Evolutionary conservation across 1,140 invertebrate genomes (phyloP).

Genomic region (Tetraneura akinire): DNA sequence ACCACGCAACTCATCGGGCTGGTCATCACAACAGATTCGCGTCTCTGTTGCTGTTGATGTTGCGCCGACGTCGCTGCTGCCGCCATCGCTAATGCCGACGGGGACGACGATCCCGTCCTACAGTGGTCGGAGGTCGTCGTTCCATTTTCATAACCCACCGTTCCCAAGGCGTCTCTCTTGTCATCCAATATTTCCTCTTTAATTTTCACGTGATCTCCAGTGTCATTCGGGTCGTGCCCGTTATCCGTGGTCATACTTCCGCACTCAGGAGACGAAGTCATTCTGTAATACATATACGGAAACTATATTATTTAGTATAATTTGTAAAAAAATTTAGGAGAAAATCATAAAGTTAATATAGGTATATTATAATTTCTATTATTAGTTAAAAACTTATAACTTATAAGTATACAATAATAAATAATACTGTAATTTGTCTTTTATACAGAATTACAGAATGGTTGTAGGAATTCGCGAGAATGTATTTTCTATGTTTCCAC

Average conservation of each 20-base stretch:
- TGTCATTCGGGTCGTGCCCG: conserved; percentile 38
- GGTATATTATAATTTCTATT: too few species aligned
- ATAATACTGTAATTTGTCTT: too few species aligned
- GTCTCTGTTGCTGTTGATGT: conserved; percentile 40
- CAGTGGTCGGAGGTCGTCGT: background rate
- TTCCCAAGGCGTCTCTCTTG: background rate
- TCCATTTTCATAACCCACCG: conserved; percentile 14
- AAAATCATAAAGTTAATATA: too few species aligned
- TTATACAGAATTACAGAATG: too few species aligned
- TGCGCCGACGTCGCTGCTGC: background rate
- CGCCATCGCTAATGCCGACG: background rate
- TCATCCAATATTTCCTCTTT: conserved; percentile 37
- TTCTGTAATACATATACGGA: conserved; percentile 11
- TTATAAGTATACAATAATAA: too few species aligned
- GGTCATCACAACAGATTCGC: conserved; percentile 53
- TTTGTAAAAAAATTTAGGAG: too few species aligned
- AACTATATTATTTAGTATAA: too few species aligned
- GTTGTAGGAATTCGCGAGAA: too few species aligned
- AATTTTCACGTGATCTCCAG: conserved; percentile 21
- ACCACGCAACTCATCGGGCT: conserved; percentile 49
- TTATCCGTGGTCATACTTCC: conserved; percentile 30
- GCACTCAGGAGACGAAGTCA: conserved; percentile 45
- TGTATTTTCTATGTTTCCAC: too few species aligned
- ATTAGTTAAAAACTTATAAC: too few species aligned
- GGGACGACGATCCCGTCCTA: conserved; percentile 10